Conservation (phyloP, 2,113 vertebrate species). For the Gasterosteus nipponicus region DNA sequence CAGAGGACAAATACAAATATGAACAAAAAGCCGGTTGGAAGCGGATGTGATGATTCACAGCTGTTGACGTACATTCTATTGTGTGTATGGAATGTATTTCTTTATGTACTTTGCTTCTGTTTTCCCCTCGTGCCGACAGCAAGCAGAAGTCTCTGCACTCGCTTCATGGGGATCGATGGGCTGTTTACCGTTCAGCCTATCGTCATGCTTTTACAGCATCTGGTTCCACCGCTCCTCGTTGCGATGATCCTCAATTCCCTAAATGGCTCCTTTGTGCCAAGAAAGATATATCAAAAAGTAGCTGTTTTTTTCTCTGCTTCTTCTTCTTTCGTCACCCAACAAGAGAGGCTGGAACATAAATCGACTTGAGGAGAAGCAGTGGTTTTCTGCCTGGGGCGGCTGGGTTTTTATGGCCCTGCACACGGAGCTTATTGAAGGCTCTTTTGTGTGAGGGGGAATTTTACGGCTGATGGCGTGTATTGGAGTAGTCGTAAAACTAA, state of each 20-base stretch:
- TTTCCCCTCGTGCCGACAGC: neutral
- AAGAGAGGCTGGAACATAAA: constrained; percentile 36
- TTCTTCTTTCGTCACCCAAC: neutral
- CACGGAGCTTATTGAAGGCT: constrained; percentile 58
- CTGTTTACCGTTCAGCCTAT: constrained; percentile 49
- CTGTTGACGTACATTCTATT: neutral
- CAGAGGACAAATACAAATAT: neutral
- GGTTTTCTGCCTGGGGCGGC: constrained; percentile 41
- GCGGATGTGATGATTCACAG: neutral
- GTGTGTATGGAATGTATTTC: neutral
- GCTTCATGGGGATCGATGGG: constrained; percentile 22
- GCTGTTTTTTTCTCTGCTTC: neutral
- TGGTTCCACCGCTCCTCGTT: constrained; percentile 34
- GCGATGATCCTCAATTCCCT: constrained; percentile 20
- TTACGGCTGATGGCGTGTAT: constrained; percentile 62
- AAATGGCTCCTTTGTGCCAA: constrained; percentile 23
- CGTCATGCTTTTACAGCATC: constrained; percentile 45
- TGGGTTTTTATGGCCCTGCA: constrained; percentile 62
- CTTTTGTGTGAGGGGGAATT: constrained; percentile 57
- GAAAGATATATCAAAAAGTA: constrained; percentile 25
- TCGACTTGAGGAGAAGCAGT: constrained; percentile 49
- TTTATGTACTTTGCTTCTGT: neutral
- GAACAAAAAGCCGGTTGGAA: neutral
- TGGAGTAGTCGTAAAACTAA: constrained; percentile 61
- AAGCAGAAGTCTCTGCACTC: neutral